These are phyloP conservation scores for Hydractinia echinata DNA, from an alignment of 30 jellyfish, hydroid and myxozoan species.

Conservation along the genomic window DNA sequence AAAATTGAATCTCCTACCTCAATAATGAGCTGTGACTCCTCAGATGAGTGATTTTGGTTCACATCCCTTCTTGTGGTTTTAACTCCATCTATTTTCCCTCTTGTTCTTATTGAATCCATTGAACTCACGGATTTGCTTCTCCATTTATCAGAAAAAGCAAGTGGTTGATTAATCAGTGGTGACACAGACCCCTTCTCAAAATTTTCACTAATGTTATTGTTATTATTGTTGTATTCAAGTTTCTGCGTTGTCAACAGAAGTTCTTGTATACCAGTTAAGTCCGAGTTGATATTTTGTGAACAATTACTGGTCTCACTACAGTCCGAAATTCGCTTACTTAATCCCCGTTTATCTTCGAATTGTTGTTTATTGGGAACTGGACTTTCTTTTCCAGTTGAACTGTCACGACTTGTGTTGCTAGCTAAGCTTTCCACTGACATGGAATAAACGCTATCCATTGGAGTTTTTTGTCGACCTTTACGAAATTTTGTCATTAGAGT, in stretches of 20 bases:
- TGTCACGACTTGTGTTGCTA: neutral
- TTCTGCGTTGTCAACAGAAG: neutral
- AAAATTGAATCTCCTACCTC: neutral
- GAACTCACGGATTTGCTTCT: constrained; percentile 11
- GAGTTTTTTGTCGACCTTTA: neutral
- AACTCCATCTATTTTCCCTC: no score
- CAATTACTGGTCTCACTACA: constrained; percentile 1
- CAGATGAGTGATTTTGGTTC: neutral
- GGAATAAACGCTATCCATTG: constrained; percentile 10
- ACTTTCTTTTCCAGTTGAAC: neutral
- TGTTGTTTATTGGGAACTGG: neutral
- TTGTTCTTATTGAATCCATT: neutral
- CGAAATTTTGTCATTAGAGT: constrained; percentile 2
- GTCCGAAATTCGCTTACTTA: neutral
- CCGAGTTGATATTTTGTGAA: neutral
- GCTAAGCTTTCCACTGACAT: constrained; percentile 29
- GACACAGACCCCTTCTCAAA: neutral
- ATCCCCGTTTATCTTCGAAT: neutral
- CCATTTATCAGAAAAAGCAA: constrained; percentile 1
- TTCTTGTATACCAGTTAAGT: constrained; percentile 20
- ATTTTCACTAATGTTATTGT: no score
- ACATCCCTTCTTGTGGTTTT: neutral
- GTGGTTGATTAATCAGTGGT: neutral
- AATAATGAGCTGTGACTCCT: neutral
- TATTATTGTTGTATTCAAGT: neutral